Percentiles rank a stretch among this genome's conserved stretches.
phyloP scores from a whole-genome alignment of 2,797 vertebrate genomes.

The Hapalemur alaotrensis region DNA sequence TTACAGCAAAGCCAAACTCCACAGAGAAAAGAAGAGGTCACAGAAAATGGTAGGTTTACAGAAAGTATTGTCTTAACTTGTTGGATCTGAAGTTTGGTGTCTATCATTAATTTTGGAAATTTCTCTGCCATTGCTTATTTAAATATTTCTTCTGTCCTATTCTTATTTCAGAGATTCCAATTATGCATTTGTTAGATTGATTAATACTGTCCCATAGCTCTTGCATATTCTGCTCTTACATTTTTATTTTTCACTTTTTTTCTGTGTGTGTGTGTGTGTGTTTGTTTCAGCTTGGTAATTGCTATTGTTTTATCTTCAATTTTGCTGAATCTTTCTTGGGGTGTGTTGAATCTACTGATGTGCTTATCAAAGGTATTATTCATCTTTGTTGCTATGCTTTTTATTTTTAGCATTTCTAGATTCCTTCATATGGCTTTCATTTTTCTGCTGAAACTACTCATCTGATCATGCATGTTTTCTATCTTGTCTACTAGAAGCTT shows the following conservation, averaged over 20 bases:
- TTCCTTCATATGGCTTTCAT: background rate
- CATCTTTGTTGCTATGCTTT: background rate
- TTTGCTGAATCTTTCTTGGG: background rate
- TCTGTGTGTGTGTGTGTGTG: background rate
- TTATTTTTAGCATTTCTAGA: background rate
- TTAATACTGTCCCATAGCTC: background rate
- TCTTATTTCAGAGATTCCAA: background rate
- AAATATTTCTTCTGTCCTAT: background rate
- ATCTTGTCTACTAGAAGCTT: background rate
- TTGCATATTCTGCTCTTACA: background rate
- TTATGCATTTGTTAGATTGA: background rate
- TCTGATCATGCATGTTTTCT: background rate
- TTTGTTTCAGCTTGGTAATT: background rate
- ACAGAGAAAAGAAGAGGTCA: background rate
- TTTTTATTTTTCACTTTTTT: background rate
- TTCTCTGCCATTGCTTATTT: background rate
- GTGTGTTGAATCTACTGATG: background rate
- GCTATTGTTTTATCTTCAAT: background rate
- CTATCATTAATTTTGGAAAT: background rate
- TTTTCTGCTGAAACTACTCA: background rate
- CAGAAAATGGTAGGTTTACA: background rate
- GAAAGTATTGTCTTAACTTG: background rate
- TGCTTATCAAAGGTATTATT: background rate
- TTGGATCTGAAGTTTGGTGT: background rate
- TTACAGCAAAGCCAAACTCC: background rate